Conservation (phyloP, 35 echinoderm and acorn worm species). For the Ophiothrix spiculata region DNA sequence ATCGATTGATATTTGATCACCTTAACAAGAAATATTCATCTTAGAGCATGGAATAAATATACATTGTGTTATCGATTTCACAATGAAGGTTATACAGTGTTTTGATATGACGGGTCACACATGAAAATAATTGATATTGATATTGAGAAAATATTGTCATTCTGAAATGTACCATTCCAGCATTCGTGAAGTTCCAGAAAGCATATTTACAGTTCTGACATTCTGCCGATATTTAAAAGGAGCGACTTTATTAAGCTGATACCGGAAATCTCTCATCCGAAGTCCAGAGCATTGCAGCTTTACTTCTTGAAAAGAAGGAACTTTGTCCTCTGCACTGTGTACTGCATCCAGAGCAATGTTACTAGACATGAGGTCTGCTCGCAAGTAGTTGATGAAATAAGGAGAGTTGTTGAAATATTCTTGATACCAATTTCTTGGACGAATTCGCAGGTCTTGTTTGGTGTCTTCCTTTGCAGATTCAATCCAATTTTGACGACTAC, state of each 20-base stretch:
- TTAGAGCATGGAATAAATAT: no score
- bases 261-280: conserved; percentile 54
- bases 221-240: conserved; percentile 42
- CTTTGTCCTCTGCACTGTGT: neutral
- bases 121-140: no score
- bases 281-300: conserved; percentile 28
- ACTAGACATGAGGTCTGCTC: conserved; percentile 7
- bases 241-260: conserved; percentile 38
- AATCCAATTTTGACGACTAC: neutral
- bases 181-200: conserved; percentile 31
- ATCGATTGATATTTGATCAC: no score
- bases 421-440: neutral
- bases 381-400: conserved; percentile 48
- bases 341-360: neutral
- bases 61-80: no score
- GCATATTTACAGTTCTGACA: conserved; percentile 17
- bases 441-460: neutral
- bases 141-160: no score
- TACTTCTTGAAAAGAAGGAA: conserved; percentile 12
- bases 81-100: no score
- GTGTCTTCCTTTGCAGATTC: neutral
- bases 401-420: conserved; percentile 60
- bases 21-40: no score
- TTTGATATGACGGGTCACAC: no score
- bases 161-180: conserved; percentile 73